Evolutionary conservation across 2,888 invertebrate genomes (phyloP).

Genomic region (Hydrotaea cyrtoneurina): DNA sequence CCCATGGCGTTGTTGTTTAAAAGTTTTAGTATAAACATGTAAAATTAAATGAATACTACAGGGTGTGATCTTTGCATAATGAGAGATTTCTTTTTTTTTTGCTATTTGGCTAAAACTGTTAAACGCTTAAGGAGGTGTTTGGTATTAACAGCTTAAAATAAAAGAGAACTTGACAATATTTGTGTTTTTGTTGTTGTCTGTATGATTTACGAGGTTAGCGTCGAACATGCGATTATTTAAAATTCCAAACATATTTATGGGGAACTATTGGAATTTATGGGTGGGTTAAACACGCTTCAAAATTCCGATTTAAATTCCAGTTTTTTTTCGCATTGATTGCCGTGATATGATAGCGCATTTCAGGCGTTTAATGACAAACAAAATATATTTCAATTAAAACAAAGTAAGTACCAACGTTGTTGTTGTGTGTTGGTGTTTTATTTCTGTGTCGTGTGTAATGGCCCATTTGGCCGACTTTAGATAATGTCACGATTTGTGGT

Average conservation of each 20-base stretch:
- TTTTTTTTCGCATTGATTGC: conserved; percentile 19
- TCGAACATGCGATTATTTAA: background rate
- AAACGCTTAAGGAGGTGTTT: background rate
- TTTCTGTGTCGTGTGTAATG: background rate
- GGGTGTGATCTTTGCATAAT: conserved; percentile 41
- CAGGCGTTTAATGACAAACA: background rate
- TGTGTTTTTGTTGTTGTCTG: background rate
- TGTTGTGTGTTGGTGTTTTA: background rate
- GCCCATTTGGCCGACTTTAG: background rate
- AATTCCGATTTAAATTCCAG: conserved; percentile 24
- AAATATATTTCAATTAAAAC: background rate
- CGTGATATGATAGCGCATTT: conserved; percentile 23
- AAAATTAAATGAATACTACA: conserved; percentile 49
- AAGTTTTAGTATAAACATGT: conserved; percentile 53
- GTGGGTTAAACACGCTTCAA: conserved; percentile 34
- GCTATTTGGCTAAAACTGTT: conserved; percentile 20
- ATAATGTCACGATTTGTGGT: background rate
- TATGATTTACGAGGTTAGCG: conserved; percentile 19
- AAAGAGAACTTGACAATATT: background rate
- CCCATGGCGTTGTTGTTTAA: conserved; percentile 39
- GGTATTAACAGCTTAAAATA: background rate
- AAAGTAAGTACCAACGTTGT: background rate
- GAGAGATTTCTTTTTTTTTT: conserved; percentile 30
- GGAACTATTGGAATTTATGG: background rate
- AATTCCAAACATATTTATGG: conserved; percentile 14